phyloP scores from a whole-genome alignment of 1,140 invertebrate species.

The Laupala kohalensis region DNA sequence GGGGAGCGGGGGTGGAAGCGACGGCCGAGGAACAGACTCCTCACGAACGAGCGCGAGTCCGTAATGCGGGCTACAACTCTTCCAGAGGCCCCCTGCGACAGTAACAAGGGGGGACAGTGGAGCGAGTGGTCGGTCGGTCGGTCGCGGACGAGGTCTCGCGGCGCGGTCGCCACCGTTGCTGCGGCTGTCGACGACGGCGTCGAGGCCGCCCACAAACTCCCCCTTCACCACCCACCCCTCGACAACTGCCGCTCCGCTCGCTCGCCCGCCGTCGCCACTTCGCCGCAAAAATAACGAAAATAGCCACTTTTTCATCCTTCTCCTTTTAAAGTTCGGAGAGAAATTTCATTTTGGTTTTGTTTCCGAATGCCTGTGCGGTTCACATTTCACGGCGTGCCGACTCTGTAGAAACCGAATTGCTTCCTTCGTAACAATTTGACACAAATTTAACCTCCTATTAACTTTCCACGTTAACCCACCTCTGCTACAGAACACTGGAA shows the following conservation, averaged over 20 bases:
- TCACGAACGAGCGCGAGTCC: background rate
- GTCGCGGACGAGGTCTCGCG: too few species aligned
- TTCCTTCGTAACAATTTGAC: background rate
- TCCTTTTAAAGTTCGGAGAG: background rate
- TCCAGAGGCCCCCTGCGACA: background rate
- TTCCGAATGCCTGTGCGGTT: background rate
- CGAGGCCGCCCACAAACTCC: background rate
- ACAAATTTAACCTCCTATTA: too few species aligned
- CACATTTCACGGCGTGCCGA: background rate
- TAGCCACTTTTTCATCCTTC: background rate
- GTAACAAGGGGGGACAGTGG: background rate
- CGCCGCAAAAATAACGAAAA: background rate
- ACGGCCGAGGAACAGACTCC: background rate
- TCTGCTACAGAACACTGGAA: too few species aligned
- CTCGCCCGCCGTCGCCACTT: background rate
- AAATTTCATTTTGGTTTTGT: background rate
- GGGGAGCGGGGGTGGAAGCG: too few species aligned
- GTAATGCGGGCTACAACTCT: background rate
- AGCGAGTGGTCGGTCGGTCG: background rate
- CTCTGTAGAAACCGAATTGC: background rate
- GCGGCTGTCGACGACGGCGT: too few species aligned
- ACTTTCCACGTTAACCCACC: too few species aligned
- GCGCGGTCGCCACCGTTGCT: background rate
- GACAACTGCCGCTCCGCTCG: too few species aligned
- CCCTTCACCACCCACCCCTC: background rate